A percentile compares a stretch with the other conserved stretches of the same genome.
Evolutionary conservation across 2,797 vertebrate genomes (phyloP).

Genomic region (Anabacerthia variegaticeps): DNA sequence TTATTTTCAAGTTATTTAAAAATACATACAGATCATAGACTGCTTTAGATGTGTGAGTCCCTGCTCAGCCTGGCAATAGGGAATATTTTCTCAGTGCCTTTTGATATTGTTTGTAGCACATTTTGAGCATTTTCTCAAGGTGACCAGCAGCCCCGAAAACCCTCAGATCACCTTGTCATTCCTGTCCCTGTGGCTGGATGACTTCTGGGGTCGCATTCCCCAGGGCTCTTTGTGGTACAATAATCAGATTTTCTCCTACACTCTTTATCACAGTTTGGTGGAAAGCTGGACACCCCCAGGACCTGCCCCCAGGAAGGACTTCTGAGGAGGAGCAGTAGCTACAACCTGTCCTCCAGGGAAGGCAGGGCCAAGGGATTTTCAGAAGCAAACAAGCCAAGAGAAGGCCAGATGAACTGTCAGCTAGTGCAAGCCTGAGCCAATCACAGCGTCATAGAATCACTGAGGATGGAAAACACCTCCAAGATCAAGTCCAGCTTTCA

Average conservation of each 20-base stretch:
- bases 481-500: not conserved
- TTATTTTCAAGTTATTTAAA: not conserved
- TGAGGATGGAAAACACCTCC: not conserved
- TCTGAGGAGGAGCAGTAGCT: not conserved
- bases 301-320: not conserved
- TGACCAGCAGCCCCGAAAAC: not conserved
- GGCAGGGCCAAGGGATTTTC: not conserved
- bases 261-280: not conserved
- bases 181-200: not conserved
- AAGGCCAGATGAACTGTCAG: not conserved
- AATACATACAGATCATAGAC: not conserved
- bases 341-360: not conserved
- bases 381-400: not conserved
- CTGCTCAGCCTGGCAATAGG: not conserved
- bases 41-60: not conserved
- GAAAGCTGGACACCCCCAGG: not conserved
- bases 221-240: not conserved
- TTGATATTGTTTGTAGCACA: not conserved
- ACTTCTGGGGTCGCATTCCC: not conserved
- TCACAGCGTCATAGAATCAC: not conserved
- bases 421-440: not conserved
- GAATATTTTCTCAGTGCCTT: not conserved
- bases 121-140: not conserved
- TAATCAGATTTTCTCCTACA: not conserved
- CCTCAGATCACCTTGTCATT: not conserved